phyloP scores from a whole-genome alignment of 2,113 vertebrate species.

The Takifugu flavidus region DNA sequence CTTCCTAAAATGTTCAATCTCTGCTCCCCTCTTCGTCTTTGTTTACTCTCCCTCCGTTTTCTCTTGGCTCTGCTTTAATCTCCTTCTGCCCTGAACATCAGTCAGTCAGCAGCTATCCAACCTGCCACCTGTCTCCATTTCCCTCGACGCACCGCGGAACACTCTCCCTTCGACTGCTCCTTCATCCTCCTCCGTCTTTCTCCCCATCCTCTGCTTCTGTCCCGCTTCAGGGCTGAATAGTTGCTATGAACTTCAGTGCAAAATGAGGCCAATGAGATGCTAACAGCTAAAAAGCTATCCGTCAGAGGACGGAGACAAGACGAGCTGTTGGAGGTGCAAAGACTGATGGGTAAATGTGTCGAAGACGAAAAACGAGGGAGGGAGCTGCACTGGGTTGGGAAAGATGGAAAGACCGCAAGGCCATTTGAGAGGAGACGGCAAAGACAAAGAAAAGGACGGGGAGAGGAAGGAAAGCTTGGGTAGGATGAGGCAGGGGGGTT shows the following conservation, averaged over 20 bases:
- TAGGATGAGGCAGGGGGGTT: constrained; percentile 28
- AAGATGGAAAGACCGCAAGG: constrained; percentile 49
- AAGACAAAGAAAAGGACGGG: constrained; percentile 39
- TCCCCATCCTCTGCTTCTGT: constrained; percentile 9
- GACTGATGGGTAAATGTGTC: constrained; percentile 53
- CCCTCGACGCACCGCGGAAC: constrained; percentile 25
- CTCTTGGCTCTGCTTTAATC: constrained; percentile 59
- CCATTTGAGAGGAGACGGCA: constrained; percentile 20
- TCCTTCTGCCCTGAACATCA: constrained; percentile 47
- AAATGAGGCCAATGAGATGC: constrained; percentile 3
- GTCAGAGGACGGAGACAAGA: constrained; percentile 26
- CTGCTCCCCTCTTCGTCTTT: neutral
- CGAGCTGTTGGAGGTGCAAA: constrained; percentile 43
- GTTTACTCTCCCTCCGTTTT: constrained; percentile 3
- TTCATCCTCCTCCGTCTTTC: constrained; percentile 27
- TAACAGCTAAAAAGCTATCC: constrained; percentile 19
- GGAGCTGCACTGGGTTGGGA: constrained; percentile 49
- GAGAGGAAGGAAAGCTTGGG: constrained; percentile 31
- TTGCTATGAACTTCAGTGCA: constrained; percentile 25
- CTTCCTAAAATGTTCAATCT: neutral
- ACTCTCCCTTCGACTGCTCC: constrained; percentile 37
- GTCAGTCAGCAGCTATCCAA: constrained; percentile 51
- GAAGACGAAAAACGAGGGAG: constrained; percentile 46
- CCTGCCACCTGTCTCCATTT: constrained; percentile 53
- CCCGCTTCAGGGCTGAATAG: neutral